phyloP scores from a whole-genome alignment of 1,140 invertebrate species.

The Pachyrhynchus sulphureomaculatus region DNA sequence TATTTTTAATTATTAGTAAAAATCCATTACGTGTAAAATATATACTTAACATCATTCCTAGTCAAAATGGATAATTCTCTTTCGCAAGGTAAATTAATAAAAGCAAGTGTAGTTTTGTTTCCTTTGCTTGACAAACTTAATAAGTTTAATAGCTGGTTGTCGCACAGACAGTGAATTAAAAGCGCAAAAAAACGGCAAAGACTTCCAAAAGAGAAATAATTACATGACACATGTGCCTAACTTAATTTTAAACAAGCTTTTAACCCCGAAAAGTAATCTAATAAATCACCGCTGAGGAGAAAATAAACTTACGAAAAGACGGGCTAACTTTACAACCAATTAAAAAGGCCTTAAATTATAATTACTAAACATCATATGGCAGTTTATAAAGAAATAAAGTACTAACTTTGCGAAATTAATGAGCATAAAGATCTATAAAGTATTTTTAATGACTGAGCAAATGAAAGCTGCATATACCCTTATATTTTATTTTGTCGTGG shows the following conservation, averaged over 20 bases:
- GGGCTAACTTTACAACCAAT: constrained; percentile 26
- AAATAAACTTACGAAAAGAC: constrained; percentile 14
- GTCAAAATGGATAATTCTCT: too few species aligned
- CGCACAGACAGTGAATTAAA: constrained; percentile 21
- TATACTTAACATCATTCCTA: too few species aligned
- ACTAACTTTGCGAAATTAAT: constrained; percentile 23
- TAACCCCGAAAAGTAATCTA: constrained; percentile 12
- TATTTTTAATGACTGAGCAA: constrained; percentile 19
- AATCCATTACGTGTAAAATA: too few species aligned
- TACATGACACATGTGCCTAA: constrained; percentile 30
- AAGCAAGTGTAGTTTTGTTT: not conserved
- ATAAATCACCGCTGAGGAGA: constrained; percentile 3
- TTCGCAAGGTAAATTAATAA: too few species aligned
- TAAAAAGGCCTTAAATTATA: constrained; percentile 30
- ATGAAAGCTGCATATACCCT: constrained; percentile 15
- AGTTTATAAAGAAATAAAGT: constrained; percentile 26
- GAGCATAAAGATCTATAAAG: constrained; percentile 26
- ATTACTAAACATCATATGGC: constrained; percentile 21
- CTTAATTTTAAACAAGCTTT: constrained; percentile 31
- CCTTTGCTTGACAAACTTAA: constrained; percentile 16
- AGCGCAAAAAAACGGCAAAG: not conserved
- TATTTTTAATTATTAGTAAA: too few species aligned
- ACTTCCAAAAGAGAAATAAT: constrained; percentile 18
- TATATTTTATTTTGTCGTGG: too few species aligned
- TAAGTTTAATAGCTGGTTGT: constrained; percentile 14